Evolutionary conservation across 2,888 invertebrate genomes (phyloP).

Genomic region (Elaeidobius kamerunicus): DNA sequence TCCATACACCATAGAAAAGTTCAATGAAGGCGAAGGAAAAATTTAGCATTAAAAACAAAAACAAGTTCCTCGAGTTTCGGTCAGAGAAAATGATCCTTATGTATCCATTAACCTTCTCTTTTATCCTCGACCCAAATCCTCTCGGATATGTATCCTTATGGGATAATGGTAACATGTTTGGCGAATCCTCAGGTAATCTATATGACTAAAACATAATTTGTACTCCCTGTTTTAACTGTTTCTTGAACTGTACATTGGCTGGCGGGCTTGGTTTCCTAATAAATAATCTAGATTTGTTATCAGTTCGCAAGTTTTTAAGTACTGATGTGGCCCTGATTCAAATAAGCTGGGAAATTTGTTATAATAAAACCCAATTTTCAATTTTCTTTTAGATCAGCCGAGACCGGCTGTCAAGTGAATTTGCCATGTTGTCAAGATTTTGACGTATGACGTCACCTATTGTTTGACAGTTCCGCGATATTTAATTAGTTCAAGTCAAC

Average conservation of each 20-base stretch:
- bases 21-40: conserved; percentile 97
- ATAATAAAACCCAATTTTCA: conserved; percentile 1
- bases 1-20: conserved; percentile 87
- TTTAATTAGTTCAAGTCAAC: no score
- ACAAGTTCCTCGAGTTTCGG: conserved; percentile 88
- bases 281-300: not conserved
- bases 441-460: not conserved
- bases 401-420: conserved; percentile 23
- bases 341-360: not conserved
- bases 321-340: not conserved
- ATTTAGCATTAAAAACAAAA: conserved; percentile 88
- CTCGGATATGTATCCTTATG: conserved; percentile 66
- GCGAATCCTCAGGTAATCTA: not conserved
- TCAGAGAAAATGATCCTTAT: conserved; percentile 88
- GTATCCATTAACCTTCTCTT: conserved; percentile 74
- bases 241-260: not conserved
- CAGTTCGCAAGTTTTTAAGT: conserved; percentile 3
- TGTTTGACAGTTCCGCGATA: not conserved
- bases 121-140: conserved; percentile 61
- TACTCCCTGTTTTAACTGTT: not conserved
- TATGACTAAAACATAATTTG: conserved; percentile 6
- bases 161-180: conserved; percentile 69
- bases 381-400: conserved; percentile 17
- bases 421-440: conserved; percentile 27
- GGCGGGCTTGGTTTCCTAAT: not conserved